Evolutionary conservation across 2,797 vertebrate species (phyloP).

Genomic region (Falco berigora): DNA sequence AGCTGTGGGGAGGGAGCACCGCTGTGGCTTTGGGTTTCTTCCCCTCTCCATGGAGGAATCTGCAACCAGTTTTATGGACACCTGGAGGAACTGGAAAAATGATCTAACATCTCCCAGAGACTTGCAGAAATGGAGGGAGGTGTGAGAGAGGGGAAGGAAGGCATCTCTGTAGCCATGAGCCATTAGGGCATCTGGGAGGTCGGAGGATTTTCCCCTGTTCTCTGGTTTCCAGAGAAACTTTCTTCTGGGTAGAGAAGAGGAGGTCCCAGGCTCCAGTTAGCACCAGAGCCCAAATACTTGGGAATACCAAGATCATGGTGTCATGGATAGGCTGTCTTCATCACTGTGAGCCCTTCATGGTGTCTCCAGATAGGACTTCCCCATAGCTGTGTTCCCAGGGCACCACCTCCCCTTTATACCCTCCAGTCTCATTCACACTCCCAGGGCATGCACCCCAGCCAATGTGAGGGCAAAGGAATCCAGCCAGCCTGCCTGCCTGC

Average conservation of each 20-base stretch:
- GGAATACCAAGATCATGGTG: accelerated
- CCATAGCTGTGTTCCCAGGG: neutral
- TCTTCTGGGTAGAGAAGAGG: neutral
- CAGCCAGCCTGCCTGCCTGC: too few species aligned
- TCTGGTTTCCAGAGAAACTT: conserved; percentile 33
- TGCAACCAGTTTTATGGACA: neutral
- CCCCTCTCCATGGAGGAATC: neutral
- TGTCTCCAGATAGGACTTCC: neutral
- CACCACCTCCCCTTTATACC: neutral
- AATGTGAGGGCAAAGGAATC: neutral
- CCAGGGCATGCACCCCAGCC: neutral
- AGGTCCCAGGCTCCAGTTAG: neutral
- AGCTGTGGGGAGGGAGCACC: accelerated
- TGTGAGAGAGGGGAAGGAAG: conserved; percentile 40
- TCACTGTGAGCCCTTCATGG: neutral
- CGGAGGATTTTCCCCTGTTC: conserved; percentile 4
- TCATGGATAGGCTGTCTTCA: too few species aligned
- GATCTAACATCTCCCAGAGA: conserved; percentile 5
- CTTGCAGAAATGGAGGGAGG: conserved; percentile 13
- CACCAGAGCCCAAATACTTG: neutral
- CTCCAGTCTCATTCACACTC: neutral
- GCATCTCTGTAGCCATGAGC: conserved; percentile 2
- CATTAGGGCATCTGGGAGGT: conserved; percentile 16
- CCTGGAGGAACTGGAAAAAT: conserved; percentile 40
- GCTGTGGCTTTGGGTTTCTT: neutral